Evolutionary conservation across 1,140 invertebrate genomes (phyloP).

Genomic region (Drosophila bocqueti): DNA sequence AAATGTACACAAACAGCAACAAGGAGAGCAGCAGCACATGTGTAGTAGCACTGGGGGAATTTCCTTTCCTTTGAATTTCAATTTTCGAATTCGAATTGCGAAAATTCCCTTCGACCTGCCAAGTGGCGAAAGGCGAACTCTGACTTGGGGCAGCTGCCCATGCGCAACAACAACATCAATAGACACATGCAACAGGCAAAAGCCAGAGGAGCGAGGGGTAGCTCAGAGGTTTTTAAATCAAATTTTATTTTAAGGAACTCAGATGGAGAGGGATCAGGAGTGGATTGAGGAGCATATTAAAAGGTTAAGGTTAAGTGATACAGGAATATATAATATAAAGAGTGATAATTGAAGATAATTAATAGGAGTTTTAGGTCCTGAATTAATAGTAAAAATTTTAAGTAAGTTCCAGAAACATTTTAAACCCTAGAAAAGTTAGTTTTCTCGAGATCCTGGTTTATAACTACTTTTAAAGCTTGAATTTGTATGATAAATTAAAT

Average conservation of each 20-base stretch:
- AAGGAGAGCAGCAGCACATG: conserved; percentile 4
- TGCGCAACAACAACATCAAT: conserved; percentile 74
- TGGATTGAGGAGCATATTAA: neutral
- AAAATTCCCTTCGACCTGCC: conserved; percentile 25
- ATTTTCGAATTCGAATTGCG: conserved; percentile 29
- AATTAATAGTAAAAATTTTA: neutral
- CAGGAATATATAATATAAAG: neutral
- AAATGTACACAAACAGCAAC: conserved; percentile 37
- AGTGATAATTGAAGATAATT: neutral
- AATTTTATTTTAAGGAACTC: neutral
- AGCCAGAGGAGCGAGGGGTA: conserved; percentile 13
- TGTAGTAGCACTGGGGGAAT: conserved; percentile 48
- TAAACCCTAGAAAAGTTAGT: no score
- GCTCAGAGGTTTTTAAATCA: neutral
- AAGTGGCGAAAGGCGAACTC: conserved; percentile 41
- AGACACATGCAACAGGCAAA: conserved; percentile 39
- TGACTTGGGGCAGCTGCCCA: conserved; percentile 52
- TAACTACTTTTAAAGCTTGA: neutral
- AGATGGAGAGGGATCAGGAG: neutral
- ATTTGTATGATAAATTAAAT: no score
- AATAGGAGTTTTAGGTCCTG: neutral
- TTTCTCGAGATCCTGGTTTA: neutral
- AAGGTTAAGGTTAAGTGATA: neutral
- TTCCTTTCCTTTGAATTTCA: conserved; percentile 55
- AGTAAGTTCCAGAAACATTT: neutral